Base-by-base conservation (phyloP, 2,113 vertebrate species). In the Apteryx mantelli region DNA sequence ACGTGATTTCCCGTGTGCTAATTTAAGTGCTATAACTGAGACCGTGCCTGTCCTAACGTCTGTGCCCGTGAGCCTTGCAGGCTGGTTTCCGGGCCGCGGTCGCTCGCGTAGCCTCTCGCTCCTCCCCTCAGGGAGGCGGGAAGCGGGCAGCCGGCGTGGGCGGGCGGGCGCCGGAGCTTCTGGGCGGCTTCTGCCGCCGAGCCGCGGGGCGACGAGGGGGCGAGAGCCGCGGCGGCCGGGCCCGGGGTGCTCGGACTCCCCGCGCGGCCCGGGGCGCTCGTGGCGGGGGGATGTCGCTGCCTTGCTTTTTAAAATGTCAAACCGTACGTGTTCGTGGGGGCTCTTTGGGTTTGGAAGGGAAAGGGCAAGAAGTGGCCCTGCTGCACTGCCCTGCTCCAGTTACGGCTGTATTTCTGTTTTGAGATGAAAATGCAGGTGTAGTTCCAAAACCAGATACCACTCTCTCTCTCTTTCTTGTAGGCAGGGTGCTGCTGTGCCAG, bases 401-500 rank as follows among this genome's bases (percentile, higher is more conserved):
- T 88, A 53, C 79, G 95, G 95, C 93, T 95, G 78, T 61, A 16
- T 95, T 83, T 87, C 58, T 95, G 42, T 40, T 92, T 52, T 93
- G 78, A 86, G 40, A 56, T 82, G n/a, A 44, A 86, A 96, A 76
- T 25, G 34, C 85, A 91, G 95, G 93, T 97, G 73, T 74, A 95
- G 97, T 66, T 97, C 97, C 97, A 69, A 96, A 95, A 97, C 95
- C 97, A 91, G 97, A 98, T 90, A 74, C 96, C 97, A 92, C 96
- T 95, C 96, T 97, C 82, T 97, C 81, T 98, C 97, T 98, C 97
- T 98, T 98, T 98, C 90, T 97, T 97, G 95, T 98, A 98, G 98
- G 98, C 98, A 98, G 98, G 97, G 98, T 98, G 98, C 98, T 98
- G 98, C 95, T 98, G 97, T 98, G 98, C 98, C 98, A 98, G 97